These are phyloP conservation scores for Drosophila siamana DNA, from an alignment of 2,888 invertebrate genomes.

Conservation along the genomic window DNA sequence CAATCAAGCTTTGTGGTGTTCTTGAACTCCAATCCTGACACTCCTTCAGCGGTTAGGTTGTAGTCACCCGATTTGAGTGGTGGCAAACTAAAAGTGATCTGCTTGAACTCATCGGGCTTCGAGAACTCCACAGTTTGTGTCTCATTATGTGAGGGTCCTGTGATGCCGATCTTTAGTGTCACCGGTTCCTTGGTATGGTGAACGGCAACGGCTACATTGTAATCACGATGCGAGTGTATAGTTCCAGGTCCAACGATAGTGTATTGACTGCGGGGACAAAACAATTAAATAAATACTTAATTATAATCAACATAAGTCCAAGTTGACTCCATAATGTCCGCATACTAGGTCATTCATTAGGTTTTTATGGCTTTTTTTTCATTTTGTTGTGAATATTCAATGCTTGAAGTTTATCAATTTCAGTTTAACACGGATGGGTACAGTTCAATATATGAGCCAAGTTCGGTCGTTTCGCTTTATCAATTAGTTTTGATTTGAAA, in stretches of 20 bases:
- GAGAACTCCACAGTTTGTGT: slow-evolving; percentile 67
- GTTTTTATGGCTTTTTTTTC: slow-evolving; percentile 3
- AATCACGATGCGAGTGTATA: slow-evolving; percentile 92
- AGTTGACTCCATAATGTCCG: slow-evolving; percentile 20
- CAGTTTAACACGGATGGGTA: not conserved
- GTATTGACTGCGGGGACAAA: slow-evolving; percentile 85
- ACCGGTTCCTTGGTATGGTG: slow-evolving; percentile 81
- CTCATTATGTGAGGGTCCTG: slow-evolving; percentile 77
- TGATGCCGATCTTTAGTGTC: slow-evolving; percentile 76
- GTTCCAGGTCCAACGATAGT: slow-evolving; percentile 92
- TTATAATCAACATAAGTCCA: slow-evolving; percentile 33
- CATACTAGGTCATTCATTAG: slow-evolving; percentile 34
- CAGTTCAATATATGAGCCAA: slow-evolving; percentile 22
- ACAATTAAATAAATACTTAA: slow-evolving; percentile 11
- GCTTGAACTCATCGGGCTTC: slow-evolving; percentile 64
- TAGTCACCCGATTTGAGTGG: slow-evolving; percentile 88
- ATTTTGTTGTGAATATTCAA: not conserved
- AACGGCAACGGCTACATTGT: slow-evolving; percentile 91
- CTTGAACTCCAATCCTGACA: slow-evolving; percentile 90
- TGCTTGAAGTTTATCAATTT: slow-evolving; percentile 1
- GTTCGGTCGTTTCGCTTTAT: slow-evolving; percentile 11
- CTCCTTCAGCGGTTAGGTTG: slow-evolving; percentile 90
- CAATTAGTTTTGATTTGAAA: slow-evolving; percentile 11
- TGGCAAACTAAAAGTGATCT: slow-evolving; percentile 74
- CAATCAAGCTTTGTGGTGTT: slow-evolving; percentile 90